Evolutionary conservation across 2,113 vertebrate species (phyloP).

Genomic region (Xiphophorus couchianus): DNA sequence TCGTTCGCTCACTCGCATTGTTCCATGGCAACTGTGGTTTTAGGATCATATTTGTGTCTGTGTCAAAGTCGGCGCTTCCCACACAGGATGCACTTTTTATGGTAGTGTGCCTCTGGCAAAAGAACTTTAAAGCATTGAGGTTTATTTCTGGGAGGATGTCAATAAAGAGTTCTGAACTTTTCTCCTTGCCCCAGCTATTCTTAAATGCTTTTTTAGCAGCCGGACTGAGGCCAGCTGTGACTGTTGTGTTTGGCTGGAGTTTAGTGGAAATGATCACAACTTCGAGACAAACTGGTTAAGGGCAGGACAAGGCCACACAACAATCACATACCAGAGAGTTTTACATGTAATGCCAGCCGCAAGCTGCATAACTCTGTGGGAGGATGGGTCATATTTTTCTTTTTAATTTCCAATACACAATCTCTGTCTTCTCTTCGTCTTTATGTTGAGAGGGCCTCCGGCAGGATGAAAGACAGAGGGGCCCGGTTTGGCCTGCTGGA

Average conservation of each 20-base stretch:
- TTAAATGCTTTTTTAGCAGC: slow-evolving; percentile 51
- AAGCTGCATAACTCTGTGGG: slow-evolving; percentile 41
- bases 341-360: slow-evolving; percentile 57
- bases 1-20: slow-evolving; percentile 51
- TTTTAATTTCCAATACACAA: slow-evolving; percentile 43
- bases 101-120: slow-evolving; percentile 56
- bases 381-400: slow-evolving; percentile 48
- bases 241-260: slow-evolving; percentile 68
- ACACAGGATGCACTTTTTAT: slow-evolving; percentile 68
- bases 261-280: slow-evolving; percentile 63
- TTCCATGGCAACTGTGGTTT: slow-evolving; percentile 52
- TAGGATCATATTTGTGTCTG: slow-evolving; percentile 43
- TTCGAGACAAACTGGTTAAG: slow-evolving; percentile 57
- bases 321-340: slow-evolving; percentile 64
- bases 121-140: slow-evolving; percentile 54
- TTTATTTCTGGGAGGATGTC: slow-evolving; percentile 63
- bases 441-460: slow-evolving; percentile 63
- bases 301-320: slow-evolving; percentile 68
- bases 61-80: slow-evolving; percentile 53
- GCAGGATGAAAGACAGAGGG: slow-evolving; percentile 59
- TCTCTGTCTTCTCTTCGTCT: slow-evolving; percentile 16
- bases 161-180: slow-evolving; percentile 45
- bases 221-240: slow-evolving; percentile 25
- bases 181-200: slow-evolving; percentile 60
- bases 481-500: slow-evolving; percentile 39